A percentile compares a stretch with the other conserved stretches of the same genome.
Conservation (phyloP, 2,113 vertebrate species). For the Eurystomus gularis region DNA sequence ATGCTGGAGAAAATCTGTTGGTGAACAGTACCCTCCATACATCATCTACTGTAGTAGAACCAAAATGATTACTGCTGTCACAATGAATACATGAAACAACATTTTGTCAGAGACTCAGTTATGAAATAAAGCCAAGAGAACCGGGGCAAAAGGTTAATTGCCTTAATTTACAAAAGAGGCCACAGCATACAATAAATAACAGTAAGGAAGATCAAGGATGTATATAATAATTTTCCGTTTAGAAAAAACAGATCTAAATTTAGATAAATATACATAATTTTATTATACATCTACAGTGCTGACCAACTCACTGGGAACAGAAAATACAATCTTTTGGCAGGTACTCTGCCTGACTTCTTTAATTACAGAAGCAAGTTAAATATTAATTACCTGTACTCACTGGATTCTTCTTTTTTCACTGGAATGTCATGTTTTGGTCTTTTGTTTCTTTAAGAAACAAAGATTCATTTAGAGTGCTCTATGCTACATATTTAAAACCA, state of each 20-base stretch:
- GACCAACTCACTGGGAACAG: neutral
- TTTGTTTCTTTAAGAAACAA: neutral
- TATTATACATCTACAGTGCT: neutral
- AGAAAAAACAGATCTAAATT: neutral
- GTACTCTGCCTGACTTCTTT: neutral
- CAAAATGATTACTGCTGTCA: slow-evolving; percentile 19
- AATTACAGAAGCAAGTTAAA: neutral
- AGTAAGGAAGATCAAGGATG: slow-evolving; percentile 21
- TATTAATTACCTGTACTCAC: neutral
- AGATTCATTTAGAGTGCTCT: neutral
- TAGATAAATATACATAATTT: neutral
- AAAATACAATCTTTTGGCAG: neutral
- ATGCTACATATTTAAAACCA: neutral
- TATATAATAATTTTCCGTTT: slow-evolving; percentile 35
- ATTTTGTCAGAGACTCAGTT: neutral
- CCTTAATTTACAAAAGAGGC: slow-evolving; percentile 36
- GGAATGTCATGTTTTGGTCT: neutral
- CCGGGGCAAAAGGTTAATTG: slow-evolving; percentile 59
- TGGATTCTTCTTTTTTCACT: neutral
- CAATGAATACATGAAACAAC: slow-evolving; percentile 34
- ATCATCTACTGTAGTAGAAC: slow-evolving; percentile 19
- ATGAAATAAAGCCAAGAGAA: slow-evolving; percentile 47
- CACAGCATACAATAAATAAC: slow-evolving; percentile 40
- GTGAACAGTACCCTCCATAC: neutral
- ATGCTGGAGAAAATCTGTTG: neutral